Conservation (phyloP, 2,797 vertebrate genomes). For the Paramormyrops hopkinsi region DNA sequence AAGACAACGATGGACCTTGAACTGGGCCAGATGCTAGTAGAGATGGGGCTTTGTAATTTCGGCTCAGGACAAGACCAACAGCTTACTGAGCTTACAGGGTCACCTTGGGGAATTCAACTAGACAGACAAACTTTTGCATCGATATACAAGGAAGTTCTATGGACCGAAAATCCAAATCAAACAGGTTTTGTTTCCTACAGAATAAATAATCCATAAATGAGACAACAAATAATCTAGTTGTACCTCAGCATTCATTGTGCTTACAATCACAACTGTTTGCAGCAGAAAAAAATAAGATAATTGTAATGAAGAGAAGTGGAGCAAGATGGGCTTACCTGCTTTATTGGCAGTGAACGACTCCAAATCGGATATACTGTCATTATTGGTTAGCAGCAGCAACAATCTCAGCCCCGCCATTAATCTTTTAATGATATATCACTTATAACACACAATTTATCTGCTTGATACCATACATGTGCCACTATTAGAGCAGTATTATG, state of each 20-base stretch:
- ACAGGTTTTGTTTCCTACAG: slow-evolving; percentile 8
- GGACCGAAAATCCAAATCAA: neutral
- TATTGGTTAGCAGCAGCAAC: neutral
- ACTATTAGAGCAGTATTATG: neutral
- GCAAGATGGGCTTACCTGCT: neutral
- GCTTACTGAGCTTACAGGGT: neutral
- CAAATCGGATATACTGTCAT: neutral
- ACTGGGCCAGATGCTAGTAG: neutral
- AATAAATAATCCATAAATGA: slow-evolving; percentile 15
- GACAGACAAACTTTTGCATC: neutral
- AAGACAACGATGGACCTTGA: neutral
- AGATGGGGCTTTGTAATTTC: neutral
- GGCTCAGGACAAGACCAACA: neutral
- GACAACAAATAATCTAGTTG: neutral
- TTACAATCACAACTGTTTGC: neutral
- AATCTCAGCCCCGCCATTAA: neutral
- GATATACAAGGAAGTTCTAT: neutral
- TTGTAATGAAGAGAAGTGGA: neutral
- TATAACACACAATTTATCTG: neutral
- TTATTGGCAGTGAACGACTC: neutral
- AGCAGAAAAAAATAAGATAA: neutral
- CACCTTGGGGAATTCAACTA: neutral
- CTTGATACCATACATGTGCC: neutral
- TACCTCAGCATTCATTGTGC: neutral
- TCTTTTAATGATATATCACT: neutral